Evolutionary conservation across 2,113 vertebrate species (phyloP).

Genomic region (Anas platyrhynchos): DNA sequence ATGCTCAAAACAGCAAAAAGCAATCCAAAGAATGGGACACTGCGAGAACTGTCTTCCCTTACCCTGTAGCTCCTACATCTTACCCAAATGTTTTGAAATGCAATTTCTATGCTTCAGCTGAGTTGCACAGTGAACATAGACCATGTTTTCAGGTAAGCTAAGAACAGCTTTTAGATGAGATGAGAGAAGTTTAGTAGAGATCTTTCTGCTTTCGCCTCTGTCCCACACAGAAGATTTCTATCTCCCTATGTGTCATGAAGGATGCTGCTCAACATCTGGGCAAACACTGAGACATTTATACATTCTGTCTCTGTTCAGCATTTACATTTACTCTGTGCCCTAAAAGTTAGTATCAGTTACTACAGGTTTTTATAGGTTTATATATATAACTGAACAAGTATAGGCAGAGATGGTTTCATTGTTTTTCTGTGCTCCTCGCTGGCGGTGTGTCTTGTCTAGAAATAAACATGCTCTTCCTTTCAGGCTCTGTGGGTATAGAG

Average conservation of each 20-base stretch:
- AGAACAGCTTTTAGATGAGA: background rate
- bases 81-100: background rate
- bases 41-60: background rate
- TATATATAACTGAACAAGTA: background rate
- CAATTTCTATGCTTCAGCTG: background rate
- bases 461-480: conserved; percentile 12
- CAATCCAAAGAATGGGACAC: background rate
- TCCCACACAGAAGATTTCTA: background rate
- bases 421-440: background rate
- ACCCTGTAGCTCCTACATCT: background rate
- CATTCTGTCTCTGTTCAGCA: background rate
- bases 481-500: background rate
- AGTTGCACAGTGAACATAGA: background rate
- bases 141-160: background rate
- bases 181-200: background rate
- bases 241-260: background rate
- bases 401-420: background rate
- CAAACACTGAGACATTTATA: background rate
- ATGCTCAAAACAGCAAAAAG: background rate
- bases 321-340: background rate
- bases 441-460: background rate
- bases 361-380: background rate
- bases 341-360: background rate
- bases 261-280: background rate
- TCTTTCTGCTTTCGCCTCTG: background rate